These are phyloP conservation scores for Erpobdella octoculata DNA, from an alignment of 2,888 invertebrate genomes.

Conservation along the genomic window DNA sequence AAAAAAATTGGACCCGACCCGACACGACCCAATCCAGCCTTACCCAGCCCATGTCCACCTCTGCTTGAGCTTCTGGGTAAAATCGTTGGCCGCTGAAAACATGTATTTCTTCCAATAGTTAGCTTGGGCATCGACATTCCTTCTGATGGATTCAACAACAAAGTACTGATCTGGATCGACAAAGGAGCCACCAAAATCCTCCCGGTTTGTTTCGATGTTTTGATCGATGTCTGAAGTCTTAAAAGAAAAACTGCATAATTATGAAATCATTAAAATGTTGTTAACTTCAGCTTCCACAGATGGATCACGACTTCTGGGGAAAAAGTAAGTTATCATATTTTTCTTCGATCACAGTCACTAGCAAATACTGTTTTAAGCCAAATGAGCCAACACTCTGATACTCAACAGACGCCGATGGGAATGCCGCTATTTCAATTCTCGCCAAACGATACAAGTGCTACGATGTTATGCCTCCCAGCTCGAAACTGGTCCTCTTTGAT, in stretches of 20 bases:
- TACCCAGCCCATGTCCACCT: no score
- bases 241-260: neutral
- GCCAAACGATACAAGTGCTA: constrained; percentile 16
- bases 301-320: neutral
- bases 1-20: no score
- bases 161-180: neutral
- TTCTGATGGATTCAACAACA: neutral
- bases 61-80: no score
- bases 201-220: neutral
- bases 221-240: neutral
- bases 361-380: no score
- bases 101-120: no score
- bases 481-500: constrained; percentile 18
- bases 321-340: neutral
- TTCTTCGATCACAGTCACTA: no score
- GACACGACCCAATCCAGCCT: no score
- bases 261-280: neutral
- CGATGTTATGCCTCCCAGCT: constrained; percentile 19
- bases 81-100: no score
- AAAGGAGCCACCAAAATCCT: neutral
- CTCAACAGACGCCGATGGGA: neutral
- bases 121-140: constrained; percentile 12
- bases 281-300: neutral
- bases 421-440: neutral
- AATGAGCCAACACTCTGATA: no score